A percentile compares a stretch with the other conserved stretches of the same genome.
These are phyloP conservation scores for Urocyon cinereoargenteus DNA, from an alignment of 2,797 vertebrate species.

Conservation along the genomic window DNA sequence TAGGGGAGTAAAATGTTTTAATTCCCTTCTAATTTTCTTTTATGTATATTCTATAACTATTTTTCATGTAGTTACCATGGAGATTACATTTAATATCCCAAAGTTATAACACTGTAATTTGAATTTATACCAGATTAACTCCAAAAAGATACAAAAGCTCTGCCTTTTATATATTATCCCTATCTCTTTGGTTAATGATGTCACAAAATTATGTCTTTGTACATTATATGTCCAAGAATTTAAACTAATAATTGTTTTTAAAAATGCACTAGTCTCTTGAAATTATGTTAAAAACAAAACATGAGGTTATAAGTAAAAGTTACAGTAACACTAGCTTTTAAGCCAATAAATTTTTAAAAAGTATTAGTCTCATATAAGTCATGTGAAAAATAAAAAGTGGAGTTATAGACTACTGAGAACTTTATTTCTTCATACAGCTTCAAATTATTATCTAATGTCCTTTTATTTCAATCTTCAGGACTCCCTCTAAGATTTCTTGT, in stretches of 20 bases:
- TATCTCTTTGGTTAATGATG: neutral
- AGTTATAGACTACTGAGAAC: neutral
- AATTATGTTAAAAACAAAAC: conserved; percentile 33
- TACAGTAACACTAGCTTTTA: neutral
- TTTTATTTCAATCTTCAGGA: neutral
- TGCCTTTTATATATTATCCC: neutral
- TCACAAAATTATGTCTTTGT: neutral
- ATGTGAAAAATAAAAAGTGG: neutral
- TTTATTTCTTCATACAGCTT: neutral
- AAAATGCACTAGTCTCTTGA: neutral
- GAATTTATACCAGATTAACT: conserved; percentile 7
- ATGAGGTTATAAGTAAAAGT: neutral
- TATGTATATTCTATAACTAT: neutral
- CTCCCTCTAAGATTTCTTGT: neutral
- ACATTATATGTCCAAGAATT: neutral
- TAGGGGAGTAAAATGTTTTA: neutral
- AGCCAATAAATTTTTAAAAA: neutral
- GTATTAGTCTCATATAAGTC: neutral
- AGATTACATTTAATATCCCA: neutral
- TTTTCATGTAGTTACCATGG: neutral
- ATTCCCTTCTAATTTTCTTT: neutral
- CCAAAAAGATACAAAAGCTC: neutral
- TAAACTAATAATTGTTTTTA: neutral
- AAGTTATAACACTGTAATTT: neutral
- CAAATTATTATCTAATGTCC: neutral